These are phyloP conservation scores for Pteromalus puparum DNA, from an alignment of 1,140 invertebrate genomes.

Conservation along the genomic window DNA sequence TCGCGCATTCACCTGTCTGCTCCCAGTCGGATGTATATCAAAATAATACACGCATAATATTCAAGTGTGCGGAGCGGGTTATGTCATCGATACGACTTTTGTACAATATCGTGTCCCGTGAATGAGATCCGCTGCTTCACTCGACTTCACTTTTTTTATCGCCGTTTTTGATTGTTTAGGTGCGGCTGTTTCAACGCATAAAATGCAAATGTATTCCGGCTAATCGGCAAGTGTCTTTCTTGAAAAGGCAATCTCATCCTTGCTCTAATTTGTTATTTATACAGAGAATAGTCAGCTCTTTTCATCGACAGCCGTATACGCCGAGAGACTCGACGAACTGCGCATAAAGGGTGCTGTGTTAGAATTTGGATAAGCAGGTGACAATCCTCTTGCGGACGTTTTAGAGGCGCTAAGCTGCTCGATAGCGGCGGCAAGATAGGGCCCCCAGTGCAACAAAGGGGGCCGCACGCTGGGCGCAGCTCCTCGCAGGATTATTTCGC, in stretches of 20 bases:
- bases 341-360: conserved; percentile 53
- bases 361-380: conserved; percentile 70
- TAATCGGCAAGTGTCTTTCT: too few relatives aligned
- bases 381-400: conserved; percentile 72
- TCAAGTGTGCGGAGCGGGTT: too few relatives aligned
- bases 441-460: conserved; percentile 63
- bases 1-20: conserved; percentile 8
- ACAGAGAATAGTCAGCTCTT: too few relatives aligned
- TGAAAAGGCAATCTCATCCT: too few relatives aligned
- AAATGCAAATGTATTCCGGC: too few relatives aligned
- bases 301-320: neutral
- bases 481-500: conserved; percentile 60
- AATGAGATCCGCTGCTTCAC: too few relatives aligned
- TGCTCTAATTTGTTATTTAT: too few relatives aligned
- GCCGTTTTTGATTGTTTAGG: too few relatives aligned
- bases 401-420: conserved; percentile 64
- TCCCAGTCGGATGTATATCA: conserved; percentile 28
- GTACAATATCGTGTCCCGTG: too few relatives aligned
- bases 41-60: neutral
- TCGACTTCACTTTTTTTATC: too few relatives aligned
- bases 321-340: neutral
- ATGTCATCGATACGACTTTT: too few relatives aligned
- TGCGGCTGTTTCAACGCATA: too few relatives aligned
- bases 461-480: conserved; percentile 64
- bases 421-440: conserved; percentile 59